phyloP scores from a whole-genome alignment of 1,140 invertebrate genomes.

The Drosophila funebris region DNA sequence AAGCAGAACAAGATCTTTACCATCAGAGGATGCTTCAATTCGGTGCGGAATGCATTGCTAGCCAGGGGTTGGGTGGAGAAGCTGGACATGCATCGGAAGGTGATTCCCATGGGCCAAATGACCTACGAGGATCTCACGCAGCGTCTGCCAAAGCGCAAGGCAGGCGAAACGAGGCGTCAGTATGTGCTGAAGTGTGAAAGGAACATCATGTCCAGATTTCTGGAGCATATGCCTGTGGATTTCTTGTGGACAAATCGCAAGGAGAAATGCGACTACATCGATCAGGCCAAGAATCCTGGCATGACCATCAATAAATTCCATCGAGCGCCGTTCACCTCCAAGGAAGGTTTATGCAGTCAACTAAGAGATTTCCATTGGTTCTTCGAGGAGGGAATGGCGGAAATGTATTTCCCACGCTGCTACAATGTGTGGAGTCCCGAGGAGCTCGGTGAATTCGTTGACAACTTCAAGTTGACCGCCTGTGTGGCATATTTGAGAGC shows the following conservation, averaged over 20 bases:
- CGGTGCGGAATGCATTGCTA: conserved; percentile 84
- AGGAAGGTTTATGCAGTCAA: conserved; percentile 93
- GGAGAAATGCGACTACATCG: conserved; percentile 87
- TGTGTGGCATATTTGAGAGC: conserved; percentile 93
- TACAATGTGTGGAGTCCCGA: conserved; percentile 94
- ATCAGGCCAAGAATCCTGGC: conserved; percentile 80
- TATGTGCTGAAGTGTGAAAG: conserved; percentile 85
- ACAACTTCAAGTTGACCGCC: conserved; percentile 94
- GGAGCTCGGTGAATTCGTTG: conserved; percentile 93
- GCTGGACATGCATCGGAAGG: conserved; percentile 85
- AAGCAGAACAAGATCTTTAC: conserved; percentile 85
- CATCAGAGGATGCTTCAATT: conserved; percentile 84
- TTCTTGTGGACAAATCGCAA: conserved; percentile 95
- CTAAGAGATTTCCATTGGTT: conserved; percentile 95
- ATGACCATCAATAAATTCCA: conserved; percentile 86
- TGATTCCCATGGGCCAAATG: conserved; percentile 71
- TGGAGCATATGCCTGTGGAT: conserved; percentile 90
- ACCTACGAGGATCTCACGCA: conserved; percentile 80
- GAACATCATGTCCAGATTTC: conserved; percentile 87
- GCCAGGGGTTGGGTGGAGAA: conserved; percentile 88
- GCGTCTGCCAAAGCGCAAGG: conserved; percentile 72
- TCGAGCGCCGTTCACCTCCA: conserved; percentile 94
- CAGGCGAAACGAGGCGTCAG: conserved; percentile 75
- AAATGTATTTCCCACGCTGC: conserved; percentile 93
- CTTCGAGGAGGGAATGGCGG: conserved; percentile 91